Conservation (phyloP, 2,797 vertebrate genomes). For the Nothura maculosa region DNA sequence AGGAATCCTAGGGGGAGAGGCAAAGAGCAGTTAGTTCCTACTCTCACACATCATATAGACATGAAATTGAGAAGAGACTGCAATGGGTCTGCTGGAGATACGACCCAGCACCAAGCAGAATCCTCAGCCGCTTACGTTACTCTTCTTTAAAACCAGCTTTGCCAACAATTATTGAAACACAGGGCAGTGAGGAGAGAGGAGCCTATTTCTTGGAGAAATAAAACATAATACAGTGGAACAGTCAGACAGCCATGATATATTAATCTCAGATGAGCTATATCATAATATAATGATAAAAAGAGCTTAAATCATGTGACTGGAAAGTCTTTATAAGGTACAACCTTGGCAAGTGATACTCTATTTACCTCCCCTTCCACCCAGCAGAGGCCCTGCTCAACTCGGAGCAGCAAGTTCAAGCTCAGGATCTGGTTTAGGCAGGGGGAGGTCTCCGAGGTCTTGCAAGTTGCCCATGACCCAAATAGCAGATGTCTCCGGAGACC, state of each 20-base stretch:
- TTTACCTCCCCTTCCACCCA: neutral
- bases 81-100: neutral
- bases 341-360: neutral
- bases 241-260: neutral
- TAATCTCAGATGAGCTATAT: neutral
- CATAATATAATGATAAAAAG: neutral
- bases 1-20: constrained; percentile 79
- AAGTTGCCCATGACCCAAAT: neutral
- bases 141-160: neutral
- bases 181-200: accelerated
- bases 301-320: neutral
- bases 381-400: neutral
- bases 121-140: neutral
- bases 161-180: neutral
- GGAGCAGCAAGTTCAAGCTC: neutral
- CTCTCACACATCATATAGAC: neutral
- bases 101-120: neutral
- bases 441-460: neutral
- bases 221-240: neutral
- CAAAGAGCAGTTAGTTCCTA: neutral
- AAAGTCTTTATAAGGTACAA: neutral
- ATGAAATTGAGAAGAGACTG: accelerated
- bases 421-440: accelerated
- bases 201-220: neutral
- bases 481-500: neutral